phyloP scores from a whole-genome alignment of 1,140 invertebrate species.

The Hycleus cichorii region DNA sequence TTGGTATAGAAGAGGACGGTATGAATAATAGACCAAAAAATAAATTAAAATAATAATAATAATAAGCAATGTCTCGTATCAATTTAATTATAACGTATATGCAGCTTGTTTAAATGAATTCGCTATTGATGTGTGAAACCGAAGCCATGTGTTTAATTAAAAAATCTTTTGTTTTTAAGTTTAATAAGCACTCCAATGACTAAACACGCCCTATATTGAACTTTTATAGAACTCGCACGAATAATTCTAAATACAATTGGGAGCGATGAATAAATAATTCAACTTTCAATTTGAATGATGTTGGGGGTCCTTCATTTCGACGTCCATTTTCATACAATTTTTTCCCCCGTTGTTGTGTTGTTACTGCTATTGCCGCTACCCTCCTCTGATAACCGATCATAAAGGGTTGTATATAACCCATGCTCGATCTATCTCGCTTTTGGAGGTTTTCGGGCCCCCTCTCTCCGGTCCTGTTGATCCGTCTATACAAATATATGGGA shows the following conservation, averaged over 20 bases:
- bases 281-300: constrained; percentile 10
- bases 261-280: constrained; percentile 24
- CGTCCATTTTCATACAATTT: constrained; percentile 6
- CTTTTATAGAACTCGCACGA: constrained; percentile 31
- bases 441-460: too few relatives aligned
- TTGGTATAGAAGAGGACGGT: background rate
- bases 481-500: background rate
- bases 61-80: constrained; percentile 32
- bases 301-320: constrained; percentile 8
- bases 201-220: constrained; percentile 31
- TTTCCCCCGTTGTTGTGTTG: too few relatives aligned
- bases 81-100: constrained; percentile 34
- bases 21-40: constrained; percentile 9
- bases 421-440: too few relatives aligned
- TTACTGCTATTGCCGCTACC: too few relatives aligned
- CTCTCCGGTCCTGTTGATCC: too few relatives aligned
- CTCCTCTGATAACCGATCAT: too few relatives aligned
- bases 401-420: too few relatives aligned
- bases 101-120: constrained; percentile 36
- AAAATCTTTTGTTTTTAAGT: constrained; percentile 39
- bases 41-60: constrained; percentile 20
- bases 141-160: constrained; percentile 36
- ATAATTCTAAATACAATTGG: constrained; percentile 30
- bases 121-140: constrained; percentile 37
- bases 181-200: constrained; percentile 35